Evolutionary conservation across 2,797 vertebrate genomes (phyloP).

Genomic region (Okamejei kenojei): DNA sequence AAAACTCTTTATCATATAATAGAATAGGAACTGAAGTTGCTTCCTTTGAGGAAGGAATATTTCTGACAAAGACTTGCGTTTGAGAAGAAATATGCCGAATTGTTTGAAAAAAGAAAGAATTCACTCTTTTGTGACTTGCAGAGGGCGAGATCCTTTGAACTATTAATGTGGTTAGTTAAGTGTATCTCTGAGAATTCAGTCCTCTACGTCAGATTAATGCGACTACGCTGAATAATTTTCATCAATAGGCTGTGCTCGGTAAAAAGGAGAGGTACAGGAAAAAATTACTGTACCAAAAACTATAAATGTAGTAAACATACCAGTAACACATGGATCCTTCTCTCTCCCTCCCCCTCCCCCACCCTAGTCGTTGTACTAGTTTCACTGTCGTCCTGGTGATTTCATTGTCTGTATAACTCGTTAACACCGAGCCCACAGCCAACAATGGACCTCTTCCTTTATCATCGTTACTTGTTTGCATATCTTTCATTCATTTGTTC

Average conservation of each 20-base stretch:
- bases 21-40: slow-evolving; percentile 26
- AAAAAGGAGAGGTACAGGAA: background rate
- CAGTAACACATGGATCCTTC: no score
- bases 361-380: no score
- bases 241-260: background rate
- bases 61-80: background rate
- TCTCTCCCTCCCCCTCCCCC: no score
- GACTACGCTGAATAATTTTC: background rate
- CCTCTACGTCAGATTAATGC: background rate
- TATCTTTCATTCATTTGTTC: no score
- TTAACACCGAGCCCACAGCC: no score
- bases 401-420: no score
- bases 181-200: slow-evolving; percentile 17
- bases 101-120: slow-evolving; percentile 33
- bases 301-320: background rate
- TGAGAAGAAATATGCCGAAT: slow-evolving; percentile 20
- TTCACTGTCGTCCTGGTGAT: no score
- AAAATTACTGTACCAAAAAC: background rate
- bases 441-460: no score
- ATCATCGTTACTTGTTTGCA: no score
- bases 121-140: slow-evolving; percentile 20
- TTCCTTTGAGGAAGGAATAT: slow-evolving; percentile 31
- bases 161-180: slow-evolving; percentile 17
- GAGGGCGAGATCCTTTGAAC: slow-evolving; percentile 31
- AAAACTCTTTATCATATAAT: slow-evolving; percentile 27